Evolutionary conservation across 1,140 invertebrate species (phyloP), one percentile per base, ranked within the genome.

Genomic region (Ptiloglossa arizonensis): DNA sequence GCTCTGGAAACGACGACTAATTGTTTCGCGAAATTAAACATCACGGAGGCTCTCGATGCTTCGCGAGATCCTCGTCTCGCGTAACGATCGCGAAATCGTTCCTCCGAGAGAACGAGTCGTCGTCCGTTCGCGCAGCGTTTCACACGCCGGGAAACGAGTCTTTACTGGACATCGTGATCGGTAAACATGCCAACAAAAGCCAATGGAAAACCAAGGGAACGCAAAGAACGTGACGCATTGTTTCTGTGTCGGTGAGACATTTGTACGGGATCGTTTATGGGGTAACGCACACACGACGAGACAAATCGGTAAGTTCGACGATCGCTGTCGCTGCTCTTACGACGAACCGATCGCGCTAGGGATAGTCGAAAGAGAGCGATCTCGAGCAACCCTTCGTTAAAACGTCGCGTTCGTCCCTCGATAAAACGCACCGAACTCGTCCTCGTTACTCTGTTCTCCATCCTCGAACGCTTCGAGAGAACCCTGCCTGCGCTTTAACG

Each of bases 111-210:
- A 48, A 41, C 46, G 5, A 48, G 46, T 48, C 46, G 19, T n/a
- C 46, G 46, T 8, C 46, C 46, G 15, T 1, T 1, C 17, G 46
- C 15, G 15, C 17, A 48, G 44, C 46, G 48, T 19, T 52, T 48
- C 46, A 50, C 8, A 50, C 46, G 50, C 13, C 24, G 24, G 27
- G 24, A 50, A 17, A 46, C 17, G n/a, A n/a, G n/a, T n/a, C n/a
- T n/a, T 29, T 57, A 4, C 35, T 57, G 24, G 2, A 15, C n/a
- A n/a, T 56, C 19, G 8, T 35, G 19, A n/a, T n/a, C 13, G 32
- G 48, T 27, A 32, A 63, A 13, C 74, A 62, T 62, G 74, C 74
- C 6, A 50, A 24, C n/a, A 24, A 22, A 32, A 46, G 24, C 2
- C 29, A 60, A 46, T 1, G 13, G 62, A 46, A 19, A 38, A 22